Percentiles rank a stretch among this genome's conserved stretches.
These are phyloP conservation scores for Melanotaenia trifasciata DNA, from an alignment of 2,797 vertebrate species.

Conservation along the genomic window DNA sequence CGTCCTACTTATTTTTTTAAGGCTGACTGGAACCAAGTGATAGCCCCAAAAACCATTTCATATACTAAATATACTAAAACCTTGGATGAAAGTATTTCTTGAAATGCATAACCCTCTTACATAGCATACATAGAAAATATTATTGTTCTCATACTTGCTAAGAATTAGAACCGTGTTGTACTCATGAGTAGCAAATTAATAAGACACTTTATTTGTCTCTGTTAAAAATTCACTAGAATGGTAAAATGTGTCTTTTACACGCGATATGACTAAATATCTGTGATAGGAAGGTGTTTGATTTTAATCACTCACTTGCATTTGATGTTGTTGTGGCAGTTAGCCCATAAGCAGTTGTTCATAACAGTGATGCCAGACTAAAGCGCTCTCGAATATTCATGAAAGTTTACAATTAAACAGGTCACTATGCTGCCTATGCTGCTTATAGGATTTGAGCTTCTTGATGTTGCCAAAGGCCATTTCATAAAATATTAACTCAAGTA, in stretches of 20 bases:
- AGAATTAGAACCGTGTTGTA: slow-evolving; percentile 12
- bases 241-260: slow-evolving; percentile 57
- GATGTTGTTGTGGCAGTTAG: slow-evolving; percentile 62
- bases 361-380: slow-evolving; percentile 48
- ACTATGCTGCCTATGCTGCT: slow-evolving; percentile 23
- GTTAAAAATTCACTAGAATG: slow-evolving; percentile 51
- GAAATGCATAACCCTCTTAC: too few species aligned
- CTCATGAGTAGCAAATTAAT: slow-evolving; percentile 49
- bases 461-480: slow-evolving; percentile 35
- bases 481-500: slow-evolving; percentile 40
- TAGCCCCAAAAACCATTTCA: background rate
- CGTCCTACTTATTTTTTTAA: background rate
- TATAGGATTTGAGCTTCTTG: slow-evolving; percentile 37
- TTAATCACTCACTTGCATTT: slow-evolving; percentile 63
- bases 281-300: slow-evolving; percentile 49
- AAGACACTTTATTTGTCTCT: slow-evolving; percentile 44
- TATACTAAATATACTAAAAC: background rate
- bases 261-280: slow-evolving; percentile 46
- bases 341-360: slow-evolving; percentile 56
- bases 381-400: slow-evolving; percentile 58
- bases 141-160: background rate
- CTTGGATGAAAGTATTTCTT: background rate
- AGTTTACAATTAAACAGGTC: slow-evolving; percentile 53
- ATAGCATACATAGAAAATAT: too few species aligned
- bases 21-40: background rate